These are phyloP conservation scores for Liolophura sinensis DNA, from an alignment of 1,140 invertebrate species.

Conservation along the genomic window DNA sequence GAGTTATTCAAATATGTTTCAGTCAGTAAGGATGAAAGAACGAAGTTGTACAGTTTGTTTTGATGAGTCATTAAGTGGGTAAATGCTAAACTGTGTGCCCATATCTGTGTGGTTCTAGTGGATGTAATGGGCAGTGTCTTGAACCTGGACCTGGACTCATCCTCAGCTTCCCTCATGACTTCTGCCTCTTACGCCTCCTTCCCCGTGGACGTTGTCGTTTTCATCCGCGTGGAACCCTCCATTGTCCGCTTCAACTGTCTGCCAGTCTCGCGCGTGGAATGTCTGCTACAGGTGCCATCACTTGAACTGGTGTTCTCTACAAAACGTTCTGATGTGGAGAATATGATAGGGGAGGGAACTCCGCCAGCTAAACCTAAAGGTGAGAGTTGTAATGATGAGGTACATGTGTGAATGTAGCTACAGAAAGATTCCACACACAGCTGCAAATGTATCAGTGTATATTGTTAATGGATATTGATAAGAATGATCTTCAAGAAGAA, in stretches of 20 bases:
- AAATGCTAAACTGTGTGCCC: not conserved
- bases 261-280: conserved; percentile 93
- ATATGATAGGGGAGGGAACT: conserved; percentile 36
- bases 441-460: too few relatives aligned
- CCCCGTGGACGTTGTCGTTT: conserved; percentile 98
- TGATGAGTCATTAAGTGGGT: not conserved
- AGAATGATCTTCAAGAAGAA: too few relatives aligned
- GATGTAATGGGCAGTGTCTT: conserved; percentile 39
- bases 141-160: conserved; percentile 45
- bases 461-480: too few relatives aligned
- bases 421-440: too few relatives aligned
- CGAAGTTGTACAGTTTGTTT: not conserved
- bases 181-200: conserved; percentile 76
- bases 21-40: not conserved
- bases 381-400: too few relatives aligned
- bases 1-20: too few relatives aligned
- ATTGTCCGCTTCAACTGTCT: conserved; percentile 88
- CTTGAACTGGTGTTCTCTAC: conserved; percentile 72
- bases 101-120: conserved; percentile 15
- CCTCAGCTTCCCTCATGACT: conserved; percentile 39
- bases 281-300: conserved; percentile 92
- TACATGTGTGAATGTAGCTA: too few relatives aligned
- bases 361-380: conserved; percentile 45
- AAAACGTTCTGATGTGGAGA: conserved; percentile 53
- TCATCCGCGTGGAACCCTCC: conserved; percentile 97